phyloP scores from a whole-genome alignment of 1,140 invertebrate genomes.

The Sitophilus oryzae region DNA sequence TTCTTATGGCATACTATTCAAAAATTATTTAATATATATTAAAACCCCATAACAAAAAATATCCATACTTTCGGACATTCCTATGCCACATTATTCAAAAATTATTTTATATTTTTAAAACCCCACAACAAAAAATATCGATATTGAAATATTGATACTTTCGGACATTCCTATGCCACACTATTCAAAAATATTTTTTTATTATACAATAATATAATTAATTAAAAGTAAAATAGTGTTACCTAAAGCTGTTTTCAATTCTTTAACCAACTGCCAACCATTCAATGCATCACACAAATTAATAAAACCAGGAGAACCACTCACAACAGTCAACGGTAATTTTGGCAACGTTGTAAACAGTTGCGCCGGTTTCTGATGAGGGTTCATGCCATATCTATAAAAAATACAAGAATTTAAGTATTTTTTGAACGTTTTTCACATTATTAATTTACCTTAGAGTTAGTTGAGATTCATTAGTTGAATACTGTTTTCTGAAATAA shows the following conservation, averaged over 20 bases:
- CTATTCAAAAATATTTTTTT: neutral
- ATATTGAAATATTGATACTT: too few species aligned
- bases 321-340: constrained; percentile 84
- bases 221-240: neutral
- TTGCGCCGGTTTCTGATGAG: constrained; percentile 95
- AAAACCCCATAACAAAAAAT: too few species aligned
- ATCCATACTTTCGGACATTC: too few species aligned
- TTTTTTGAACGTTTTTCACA: neutral
- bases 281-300: constrained; percentile 97
- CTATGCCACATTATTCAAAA: too few species aligned
- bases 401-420: neutral
- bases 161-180: too few species aligned
- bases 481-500: constrained; percentile 90
- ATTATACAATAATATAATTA: neutral
- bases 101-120: too few species aligned
- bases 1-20: too few species aligned
- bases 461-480: constrained; percentile 69
- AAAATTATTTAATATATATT: too few species aligned
- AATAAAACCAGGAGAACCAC: constrained; percentile 95
- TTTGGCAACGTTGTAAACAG: constrained; percentile 75
- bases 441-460: constrained; percentile 50
- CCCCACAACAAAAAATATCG: too few species aligned
- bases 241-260: constrained; percentile 69
- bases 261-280: constrained; percentile 92
- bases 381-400: constrained; percentile 91